Evolutionary conservation across 2,113 vertebrate species (phyloP).

Genomic region (Erythrolamprus reginae): DNA sequence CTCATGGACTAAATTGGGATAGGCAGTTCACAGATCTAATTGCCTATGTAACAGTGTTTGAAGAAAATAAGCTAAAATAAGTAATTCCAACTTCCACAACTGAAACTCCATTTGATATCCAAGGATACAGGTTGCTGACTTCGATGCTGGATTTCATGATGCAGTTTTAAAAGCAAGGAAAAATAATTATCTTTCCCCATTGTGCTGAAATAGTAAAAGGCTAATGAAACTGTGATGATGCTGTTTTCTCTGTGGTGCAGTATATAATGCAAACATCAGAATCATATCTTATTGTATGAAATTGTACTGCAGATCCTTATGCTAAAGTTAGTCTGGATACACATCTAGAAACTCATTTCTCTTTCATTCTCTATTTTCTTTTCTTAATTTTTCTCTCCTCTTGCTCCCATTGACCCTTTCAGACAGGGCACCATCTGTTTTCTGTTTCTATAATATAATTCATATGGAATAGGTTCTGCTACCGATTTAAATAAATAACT

Average conservation of each 20-base stretch:
- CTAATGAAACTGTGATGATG: background rate
- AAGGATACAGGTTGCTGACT: background rate
- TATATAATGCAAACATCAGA: background rate
- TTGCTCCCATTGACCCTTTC: background rate
- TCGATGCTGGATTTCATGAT: background rate
- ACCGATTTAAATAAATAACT: conserved; percentile 2
- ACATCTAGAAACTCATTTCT: background rate
- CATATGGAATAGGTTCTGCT: background rate
- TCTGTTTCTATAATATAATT: background rate
- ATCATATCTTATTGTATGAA: background rate
- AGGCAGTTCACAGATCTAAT: background rate
- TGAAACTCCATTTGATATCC: background rate
- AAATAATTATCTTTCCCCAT: background rate
- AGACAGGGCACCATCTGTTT: background rate
- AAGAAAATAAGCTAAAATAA: background rate
- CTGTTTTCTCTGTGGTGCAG: background rate
- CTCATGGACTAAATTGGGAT: background rate
- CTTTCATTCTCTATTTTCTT: background rate
- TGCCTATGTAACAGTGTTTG: background rate
- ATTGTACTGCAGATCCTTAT: background rate
- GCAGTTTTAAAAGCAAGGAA: background rate
- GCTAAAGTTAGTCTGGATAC: background rate
- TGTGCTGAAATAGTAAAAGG: background rate
- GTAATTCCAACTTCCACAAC: background rate
- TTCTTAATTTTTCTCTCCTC: background rate